phyloP scores from a whole-genome alignment of 2,113 vertebrate genomes.

The Ornithorhynchus anatinus region DNA sequence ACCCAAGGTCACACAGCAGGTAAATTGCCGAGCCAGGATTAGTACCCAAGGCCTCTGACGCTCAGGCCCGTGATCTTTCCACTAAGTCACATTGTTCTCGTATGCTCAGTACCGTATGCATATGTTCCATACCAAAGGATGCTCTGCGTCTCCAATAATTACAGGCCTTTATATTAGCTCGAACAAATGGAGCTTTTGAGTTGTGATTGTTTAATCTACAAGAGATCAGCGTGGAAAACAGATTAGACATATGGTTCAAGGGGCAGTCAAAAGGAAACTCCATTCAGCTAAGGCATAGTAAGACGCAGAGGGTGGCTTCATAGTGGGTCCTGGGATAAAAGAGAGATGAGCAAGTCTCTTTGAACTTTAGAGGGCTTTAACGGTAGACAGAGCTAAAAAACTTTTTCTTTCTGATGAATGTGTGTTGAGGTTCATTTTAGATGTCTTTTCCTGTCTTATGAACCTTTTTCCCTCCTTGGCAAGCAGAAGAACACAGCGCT shows the following conservation, averaged over 20 bases:
- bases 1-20: slow-evolving; percentile 18
- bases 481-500: slow-evolving; percentile 9
- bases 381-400: slow-evolving; percentile 1
- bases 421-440: slow-evolving; percentile 13
- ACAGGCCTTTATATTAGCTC: slow-evolving; percentile 12
- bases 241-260: neutral
- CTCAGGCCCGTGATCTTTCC: neutral
- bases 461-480: neutral
- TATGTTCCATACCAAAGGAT: neutral
- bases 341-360: neutral
- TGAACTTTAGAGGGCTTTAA: slow-evolving; percentile 14
- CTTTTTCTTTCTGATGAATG: slow-evolving; percentile 22
- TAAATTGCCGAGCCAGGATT: neutral
- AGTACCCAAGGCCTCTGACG: neutral
- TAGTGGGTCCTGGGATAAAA: slow-evolving; percentile 2
- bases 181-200: slow-evolving; percentile 34
- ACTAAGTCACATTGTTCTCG: neutral
- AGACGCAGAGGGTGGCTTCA: neutral
- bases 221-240: neutral
- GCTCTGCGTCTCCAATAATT: slow-evolving; percentile 38
- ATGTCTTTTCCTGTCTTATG: neutral
- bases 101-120: neutral
- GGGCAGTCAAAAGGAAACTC: neutral
- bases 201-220: neutral
- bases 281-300: slow-evolving; percentile 1